Evolutionary conservation across 2,888 invertebrate species (phyloP), one percentile per base, ranked within the genome.

Genomic region (Lycia hirtaria): DNA sequence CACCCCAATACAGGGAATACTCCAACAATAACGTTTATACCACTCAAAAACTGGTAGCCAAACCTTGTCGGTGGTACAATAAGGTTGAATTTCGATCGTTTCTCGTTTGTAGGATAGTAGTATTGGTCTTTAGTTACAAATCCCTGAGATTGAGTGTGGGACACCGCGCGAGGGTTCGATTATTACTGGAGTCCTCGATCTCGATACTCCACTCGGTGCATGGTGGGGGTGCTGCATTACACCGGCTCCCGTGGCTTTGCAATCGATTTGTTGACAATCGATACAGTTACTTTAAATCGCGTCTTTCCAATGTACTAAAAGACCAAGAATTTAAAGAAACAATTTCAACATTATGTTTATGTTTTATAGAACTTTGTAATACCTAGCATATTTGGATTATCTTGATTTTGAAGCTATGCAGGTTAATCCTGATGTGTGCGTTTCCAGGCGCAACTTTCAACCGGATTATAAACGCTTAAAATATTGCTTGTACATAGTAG

Each of bases 121-220:
- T 65, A 62, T 60, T 60, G 67, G 59, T 63, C 63, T 70, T 71
- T 73, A 74, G 71, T 78, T 82, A 84, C 85, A 85, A 87, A 87
- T 87, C 83, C 82, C 80, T 67, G 79, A 81, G 87, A 88, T 87
- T 87, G 88, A 85, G 82, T 82, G 84, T 80, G 81, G 84, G 84
- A 82, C 82, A 82, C 83, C 83, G 72, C 71, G 74, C 56, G 80
- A 83, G 86, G 84, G 83, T 83, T 85, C 84, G 87, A 87, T 86
- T 88, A 88, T 87, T 84, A 81, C 83, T 86, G 75, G 81, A 83
- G 78, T 81, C 73, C 61, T 77, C 79, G 84, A 79, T 82, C 78
- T 83, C 81, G 88, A 87, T 87, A 85, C 84, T 78, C 80, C 83
- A 82, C 86, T 88, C 85, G 85, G 82, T 87, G 85, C 85, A 81